A percentile compares a stretch with the other conserved stretches of the same genome.
phyloP scores from a whole-genome alignment of 2,113 vertebrate species.

The Corydoras maculifer region DNA sequence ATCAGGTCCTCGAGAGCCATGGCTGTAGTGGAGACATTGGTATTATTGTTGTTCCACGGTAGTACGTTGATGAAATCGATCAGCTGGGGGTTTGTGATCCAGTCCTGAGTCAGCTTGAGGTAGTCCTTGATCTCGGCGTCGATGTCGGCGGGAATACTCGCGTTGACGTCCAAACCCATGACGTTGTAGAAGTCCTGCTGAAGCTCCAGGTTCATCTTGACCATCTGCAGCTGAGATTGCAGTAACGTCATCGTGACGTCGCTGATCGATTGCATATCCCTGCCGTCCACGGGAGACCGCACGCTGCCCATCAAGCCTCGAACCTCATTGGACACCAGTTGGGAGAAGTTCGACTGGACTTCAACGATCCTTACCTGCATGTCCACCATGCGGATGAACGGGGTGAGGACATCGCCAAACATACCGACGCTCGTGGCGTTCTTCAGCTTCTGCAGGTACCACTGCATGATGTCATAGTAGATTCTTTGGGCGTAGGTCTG shows the following conservation, averaged over 20 bases:
- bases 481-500: conserved; percentile 34
- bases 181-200: conserved; percentile 32
- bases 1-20: conserved; percentile 51
- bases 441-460: conserved; percentile 60
- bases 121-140: conserved; percentile 48
- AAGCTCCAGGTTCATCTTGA: conserved; percentile 41
- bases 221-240: conserved; percentile 28
- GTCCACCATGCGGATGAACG: conserved; percentile 49
- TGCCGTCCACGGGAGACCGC: conserved; percentile 49
- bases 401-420: conserved; percentile 42
- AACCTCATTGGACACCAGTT: conserved; percentile 44
- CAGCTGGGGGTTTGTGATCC: conserved; percentile 55
- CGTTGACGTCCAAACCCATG: conserved; percentile 23
- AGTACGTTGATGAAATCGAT: conserved; percentile 46
- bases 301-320: conserved; percentile 42
- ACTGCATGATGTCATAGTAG: conserved; percentile 50
- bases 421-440: conserved; percentile 52
- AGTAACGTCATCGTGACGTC: conserved; percentile 43
- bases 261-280: conserved; percentile 49
- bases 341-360: conserved; percentile 48
- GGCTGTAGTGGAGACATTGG: conserved; percentile 26
- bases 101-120: conserved; percentile 42
- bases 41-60: conserved; percentile 47
- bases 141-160: conserved; percentile 32
- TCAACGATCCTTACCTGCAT: conserved; percentile 49